A percentile compares a stretch with the other conserved stretches of the same genome.
Conservation (phyloP, 1,140 invertebrate species). For the Apis florea region DNA sequence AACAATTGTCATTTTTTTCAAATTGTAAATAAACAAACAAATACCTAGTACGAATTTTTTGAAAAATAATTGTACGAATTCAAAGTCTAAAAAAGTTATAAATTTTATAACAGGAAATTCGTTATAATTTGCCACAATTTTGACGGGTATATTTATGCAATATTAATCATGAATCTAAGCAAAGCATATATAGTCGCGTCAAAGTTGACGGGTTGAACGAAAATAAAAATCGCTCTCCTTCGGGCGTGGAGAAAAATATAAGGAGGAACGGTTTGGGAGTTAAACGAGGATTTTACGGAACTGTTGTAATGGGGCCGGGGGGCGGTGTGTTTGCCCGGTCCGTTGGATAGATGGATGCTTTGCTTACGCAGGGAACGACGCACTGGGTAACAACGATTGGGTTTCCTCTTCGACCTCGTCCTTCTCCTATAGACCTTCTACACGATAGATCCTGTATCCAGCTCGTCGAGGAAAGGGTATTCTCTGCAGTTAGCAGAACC, state of each 20-base stretch:
- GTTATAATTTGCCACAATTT: too few relatives aligned
- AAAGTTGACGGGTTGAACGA: not conserved
- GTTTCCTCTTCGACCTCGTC: conserved; percentile 69
- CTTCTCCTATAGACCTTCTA: conserved; percentile 27
- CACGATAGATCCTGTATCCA: conserved; percentile 51
- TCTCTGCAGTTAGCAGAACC: conserved; percentile 54
- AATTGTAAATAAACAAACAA: too few relatives aligned
- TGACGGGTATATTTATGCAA: too few relatives aligned
- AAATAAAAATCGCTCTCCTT: conserved; percentile 1
- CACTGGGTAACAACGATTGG: conserved; percentile 76
- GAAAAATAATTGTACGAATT: too few relatives aligned
- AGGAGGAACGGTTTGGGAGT: conserved; percentile 10
- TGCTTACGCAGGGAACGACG: conserved; percentile 73
- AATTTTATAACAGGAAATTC: too few relatives aligned
- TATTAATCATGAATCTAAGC: not conserved
- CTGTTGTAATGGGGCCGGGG: conserved; percentile 20
- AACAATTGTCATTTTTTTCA: too few relatives aligned
- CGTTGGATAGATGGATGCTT: conserved; percentile 69
- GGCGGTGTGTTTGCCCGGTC: conserved; percentile 70
- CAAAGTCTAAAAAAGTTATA: too few relatives aligned
- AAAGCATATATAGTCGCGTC: not conserved
- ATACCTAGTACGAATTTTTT: too few relatives aligned
- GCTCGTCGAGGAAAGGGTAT: conserved; percentile 54
- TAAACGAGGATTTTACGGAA: conserved; percentile 56
- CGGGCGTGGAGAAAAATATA: conserved; percentile 2